Conservation (phyloP, 2,888 invertebrate genomes). For the Andrena trimmerana region DNA sequence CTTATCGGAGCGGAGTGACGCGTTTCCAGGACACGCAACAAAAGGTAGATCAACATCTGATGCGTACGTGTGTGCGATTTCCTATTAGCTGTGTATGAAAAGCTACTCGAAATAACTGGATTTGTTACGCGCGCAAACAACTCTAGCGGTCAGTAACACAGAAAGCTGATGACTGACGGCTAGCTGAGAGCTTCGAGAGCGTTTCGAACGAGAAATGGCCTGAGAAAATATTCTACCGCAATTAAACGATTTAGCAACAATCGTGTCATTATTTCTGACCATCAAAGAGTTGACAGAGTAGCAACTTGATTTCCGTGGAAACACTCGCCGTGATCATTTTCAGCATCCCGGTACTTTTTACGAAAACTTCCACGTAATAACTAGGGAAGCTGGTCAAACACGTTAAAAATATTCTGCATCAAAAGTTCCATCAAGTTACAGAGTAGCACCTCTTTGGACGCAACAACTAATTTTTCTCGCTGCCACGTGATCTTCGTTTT, state of each 20-base stretch:
- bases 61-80: not conserved
- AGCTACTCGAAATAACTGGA: constrained; percentile 15
- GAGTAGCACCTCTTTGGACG: constrained; percentile 8
- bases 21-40: constrained; percentile 14
- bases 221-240: not conserved
- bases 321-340: not conserved
- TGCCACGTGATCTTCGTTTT: constrained; percentile 15
- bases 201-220: constrained; percentile 1
- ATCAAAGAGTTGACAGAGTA: not conserved
- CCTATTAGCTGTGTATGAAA: constrained; percentile 8
- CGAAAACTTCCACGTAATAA: not conserved
- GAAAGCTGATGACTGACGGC: constrained; percentile 7
- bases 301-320: not conserved
- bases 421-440: constrained; percentile 23
- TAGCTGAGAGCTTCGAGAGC: not conserved
- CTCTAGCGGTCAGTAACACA: not conserved
- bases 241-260: not conserved
- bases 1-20: constrained; percentile 8
- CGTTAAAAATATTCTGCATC: constrained; percentile 22
- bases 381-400: not conserved
- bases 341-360: not conserved
- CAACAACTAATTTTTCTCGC: constrained; percentile 25
- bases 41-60: not conserved
- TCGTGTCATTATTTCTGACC: not conserved
- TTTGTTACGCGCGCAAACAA: constrained; percentile 10